These are phyloP conservation scores for Eurystomus gularis DNA, from an alignment of 2,113 vertebrate species.

Conservation along the genomic window DNA sequence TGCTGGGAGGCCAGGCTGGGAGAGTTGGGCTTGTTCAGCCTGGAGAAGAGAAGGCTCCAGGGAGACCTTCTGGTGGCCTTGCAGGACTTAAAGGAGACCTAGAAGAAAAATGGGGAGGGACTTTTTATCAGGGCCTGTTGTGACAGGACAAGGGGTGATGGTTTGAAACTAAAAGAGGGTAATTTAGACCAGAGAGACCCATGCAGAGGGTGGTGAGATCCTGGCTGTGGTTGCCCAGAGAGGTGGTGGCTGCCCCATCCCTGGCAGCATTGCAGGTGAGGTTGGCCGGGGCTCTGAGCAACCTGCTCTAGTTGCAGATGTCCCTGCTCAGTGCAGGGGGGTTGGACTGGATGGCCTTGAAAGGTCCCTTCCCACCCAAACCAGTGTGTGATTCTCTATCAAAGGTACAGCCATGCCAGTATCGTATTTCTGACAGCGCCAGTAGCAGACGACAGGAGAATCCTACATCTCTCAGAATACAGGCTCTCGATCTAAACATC, in stretches of 20 bases:
- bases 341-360: background rate
- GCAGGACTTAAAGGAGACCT: too few relatives aligned
- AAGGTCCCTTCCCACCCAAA: background rate
- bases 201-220: too few relatives aligned
- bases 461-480: background rate
- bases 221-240: too few relatives aligned
- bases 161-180: background rate
- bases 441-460: background rate
- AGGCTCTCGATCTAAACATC: background rate
- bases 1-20: too few relatives aligned
- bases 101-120: background rate
- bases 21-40: background rate
- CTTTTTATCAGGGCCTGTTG: background rate
- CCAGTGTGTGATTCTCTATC: background rate
- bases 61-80: background rate
- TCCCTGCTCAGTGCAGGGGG: background rate
- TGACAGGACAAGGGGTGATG: background rate
- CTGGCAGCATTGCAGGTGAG: background rate
- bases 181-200: too few relatives aligned
- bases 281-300: background rate
- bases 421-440: background rate
- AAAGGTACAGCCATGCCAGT: background rate
- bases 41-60: background rate
- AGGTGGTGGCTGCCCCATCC: too few relatives aligned
- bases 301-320: background rate